Percentiles rank a stretch among this genome's conserved stretches.
These are phyloP conservation scores for Trematocara zebra DNA, from an alignment of 2,113 vertebrate genomes.

Conservation along the genomic window DNA sequence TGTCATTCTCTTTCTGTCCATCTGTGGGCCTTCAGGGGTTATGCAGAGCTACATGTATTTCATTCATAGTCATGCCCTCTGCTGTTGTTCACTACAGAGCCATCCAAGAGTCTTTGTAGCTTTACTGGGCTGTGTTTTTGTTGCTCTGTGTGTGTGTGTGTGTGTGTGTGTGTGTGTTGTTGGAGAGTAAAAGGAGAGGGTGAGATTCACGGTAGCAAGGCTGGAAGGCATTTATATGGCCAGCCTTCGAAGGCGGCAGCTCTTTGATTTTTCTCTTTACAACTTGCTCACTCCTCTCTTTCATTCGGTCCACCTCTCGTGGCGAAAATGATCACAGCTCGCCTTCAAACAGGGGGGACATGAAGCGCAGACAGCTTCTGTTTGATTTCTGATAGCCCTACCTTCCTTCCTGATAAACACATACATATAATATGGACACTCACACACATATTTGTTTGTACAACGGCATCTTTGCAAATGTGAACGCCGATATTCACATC, in stretches of 20 bases:
- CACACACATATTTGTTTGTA: constrained; percentile 24
- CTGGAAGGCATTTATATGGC: constrained; percentile 45
- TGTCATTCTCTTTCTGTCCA: constrained; percentile 3
- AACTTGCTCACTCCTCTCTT: constrained; percentile 43
- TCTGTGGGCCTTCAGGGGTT: constrained; percentile 34
- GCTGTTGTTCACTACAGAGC: constrained; percentile 33
- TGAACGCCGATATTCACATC: constrained; percentile 32
- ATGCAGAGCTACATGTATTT: constrained; percentile 12
- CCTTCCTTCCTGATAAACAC: constrained; percentile 36
- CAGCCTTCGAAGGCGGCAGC: constrained; percentile 41
- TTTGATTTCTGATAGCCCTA: constrained; percentile 40
- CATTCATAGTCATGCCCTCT: constrained; percentile 28
- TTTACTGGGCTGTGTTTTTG: not conserved
- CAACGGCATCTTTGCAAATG: constrained; percentile 26
- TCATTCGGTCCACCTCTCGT: constrained; percentile 42
- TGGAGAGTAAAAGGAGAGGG: not conserved
- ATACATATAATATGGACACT: not conserved
- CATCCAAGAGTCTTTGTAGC: constrained; percentile 23
- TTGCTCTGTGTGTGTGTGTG: not conserved
- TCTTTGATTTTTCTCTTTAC: constrained; percentile 54
- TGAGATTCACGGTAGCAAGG: constrained; percentile 14
- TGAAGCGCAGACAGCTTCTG: constrained; percentile 54
- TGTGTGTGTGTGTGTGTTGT: not conserved
- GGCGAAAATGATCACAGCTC: constrained; percentile 62
- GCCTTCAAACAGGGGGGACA: constrained; percentile 48